These are phyloP conservation scores for Sinocyclocheilus anshuiensis DNA, from an alignment of 2,113 vertebrate genomes.

Conservation along the genomic window DNA sequence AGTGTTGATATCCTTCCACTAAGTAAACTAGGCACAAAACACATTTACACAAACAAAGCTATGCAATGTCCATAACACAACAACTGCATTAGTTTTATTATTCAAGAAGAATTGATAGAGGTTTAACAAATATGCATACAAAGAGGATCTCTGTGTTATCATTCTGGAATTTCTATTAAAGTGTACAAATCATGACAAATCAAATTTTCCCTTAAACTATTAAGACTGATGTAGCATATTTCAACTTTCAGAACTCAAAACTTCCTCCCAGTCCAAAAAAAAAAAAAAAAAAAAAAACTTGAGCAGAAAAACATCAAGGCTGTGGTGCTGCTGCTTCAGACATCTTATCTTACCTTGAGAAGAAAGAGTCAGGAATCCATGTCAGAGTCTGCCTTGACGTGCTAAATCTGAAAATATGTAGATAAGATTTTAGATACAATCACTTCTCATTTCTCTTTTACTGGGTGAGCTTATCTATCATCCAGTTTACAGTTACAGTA, in stretches of 20 bases:
- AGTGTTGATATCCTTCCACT: conserved; percentile 98
- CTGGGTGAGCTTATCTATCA: neutral
- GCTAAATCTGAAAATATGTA: conserved; percentile 83
- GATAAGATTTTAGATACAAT: neutral
- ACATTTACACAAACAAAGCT: neutral
- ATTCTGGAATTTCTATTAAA: neutral
- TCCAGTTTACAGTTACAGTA: neutral
- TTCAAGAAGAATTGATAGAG: neutral
- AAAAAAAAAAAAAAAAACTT: neutral
- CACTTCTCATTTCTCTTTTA: neutral
- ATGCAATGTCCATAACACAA: too few relatives aligned
- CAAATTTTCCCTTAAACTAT: neutral
- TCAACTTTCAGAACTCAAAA: neutral
- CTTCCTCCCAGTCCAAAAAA: neutral
- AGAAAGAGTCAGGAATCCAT: conserved; percentile 99
- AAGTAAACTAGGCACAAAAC: conserved; percentile 82
- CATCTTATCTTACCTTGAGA: conserved; percentile 86
- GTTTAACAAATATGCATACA: neutral
- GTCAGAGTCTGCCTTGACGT: conserved; percentile 97
- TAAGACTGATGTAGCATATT: neutral
- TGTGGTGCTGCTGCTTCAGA: conserved; percentile 40
- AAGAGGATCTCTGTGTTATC: neutral
- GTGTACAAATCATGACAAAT: too few relatives aligned
- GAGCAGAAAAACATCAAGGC: neutral
- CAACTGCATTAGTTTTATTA: too few relatives aligned